Base-by-base conservation (phyloP, 2,797 vertebrate species). In the Sebastes elongatus region DNA sequence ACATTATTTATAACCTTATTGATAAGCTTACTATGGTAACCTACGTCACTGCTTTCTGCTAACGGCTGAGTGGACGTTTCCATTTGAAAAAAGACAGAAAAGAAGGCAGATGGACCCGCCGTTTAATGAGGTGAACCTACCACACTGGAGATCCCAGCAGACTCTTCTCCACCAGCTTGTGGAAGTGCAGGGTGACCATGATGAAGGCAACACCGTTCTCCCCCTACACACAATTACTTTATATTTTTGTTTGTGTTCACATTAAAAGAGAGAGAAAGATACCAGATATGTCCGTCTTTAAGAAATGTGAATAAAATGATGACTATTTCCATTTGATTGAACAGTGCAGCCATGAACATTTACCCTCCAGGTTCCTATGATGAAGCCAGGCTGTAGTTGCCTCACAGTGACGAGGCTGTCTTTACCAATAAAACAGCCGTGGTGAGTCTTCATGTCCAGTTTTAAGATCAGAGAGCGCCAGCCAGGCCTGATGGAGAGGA, bases 311-410 rank as follows among this genome's bases (percentile, higher is more conserved):
- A 38, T 38, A 38, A 38, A 38, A 42, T 0, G 6, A 18, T 16
- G 14, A 18, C 1, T 46, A 46, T 46, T 18, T 46, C 42, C 14
- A 18, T 46, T 16, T 46, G 42, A 46, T 46, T 46, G 6, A 46
- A 16, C 14, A 16, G 14, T 46, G 14, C 42, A 46, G 42, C 42
- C 42, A 46, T 46, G 11, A 32, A 27, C 7, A 32, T 67, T 93
- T 93, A 98, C 98, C 97, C 96, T 96, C 97, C 97, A 99, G 67
- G 97, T 33, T 32, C 97, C 98, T 13, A 99, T 2, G 78, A 97
- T 30, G 2, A 98, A 82, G 30, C 95, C 96, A 0, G 96, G 95
- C 11, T 88, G 56, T 52, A 97, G 55, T 57, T 76, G 87, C 16
- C 96, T 76, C 73, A 97, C 81, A 7, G 89, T 93, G 25, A 98